Percentiles rank a stretch among this genome's conserved stretches.
phyloP scores from a whole-genome alignment of 2,113 vertebrate genomes.

The Okapia johnstoni region DNA sequence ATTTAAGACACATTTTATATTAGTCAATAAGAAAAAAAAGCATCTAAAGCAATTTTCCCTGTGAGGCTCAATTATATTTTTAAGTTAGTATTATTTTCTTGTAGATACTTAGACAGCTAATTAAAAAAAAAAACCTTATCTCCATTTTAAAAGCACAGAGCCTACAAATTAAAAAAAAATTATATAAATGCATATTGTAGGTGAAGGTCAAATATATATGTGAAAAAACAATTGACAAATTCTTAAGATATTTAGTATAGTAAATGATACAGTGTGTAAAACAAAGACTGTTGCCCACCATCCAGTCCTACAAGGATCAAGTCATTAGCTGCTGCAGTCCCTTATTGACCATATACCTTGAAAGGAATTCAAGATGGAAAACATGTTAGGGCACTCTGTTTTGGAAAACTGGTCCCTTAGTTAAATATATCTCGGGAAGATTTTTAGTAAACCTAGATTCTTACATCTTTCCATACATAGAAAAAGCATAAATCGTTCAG shows the following conservation, averaged over 20 bases:
- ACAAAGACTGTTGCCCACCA: not conserved
- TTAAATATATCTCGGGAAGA: not conserved
- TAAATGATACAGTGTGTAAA: not conserved
- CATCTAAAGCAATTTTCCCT: not conserved
- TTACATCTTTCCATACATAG: not conserved
- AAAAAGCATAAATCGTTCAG: not conserved
- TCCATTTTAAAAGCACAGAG: not conserved
- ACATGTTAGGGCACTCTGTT: not conserved
- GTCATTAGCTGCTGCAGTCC: not conserved
- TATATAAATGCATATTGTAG: not conserved
- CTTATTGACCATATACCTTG: not conserved
- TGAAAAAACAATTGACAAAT: not conserved
- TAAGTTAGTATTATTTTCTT: not conserved
- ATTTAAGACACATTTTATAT: not conserved
- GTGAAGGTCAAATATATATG: not conserved
- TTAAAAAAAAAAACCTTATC: not conserved
- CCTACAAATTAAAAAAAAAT: not conserved
- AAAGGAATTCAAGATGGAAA: not conserved
- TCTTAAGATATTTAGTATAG: not conserved
- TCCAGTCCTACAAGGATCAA: not conserved
- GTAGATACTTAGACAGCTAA: not conserved
- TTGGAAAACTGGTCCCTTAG: not conserved
- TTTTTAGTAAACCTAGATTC: not conserved
- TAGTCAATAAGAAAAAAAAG: not conserved
- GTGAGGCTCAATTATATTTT: not conserved